Percentiles rank a stretch among this genome's conserved stretches.
Evolutionary conservation across 2,113 vertebrate species (phyloP).

Genomic region (Pollimyrus isidori): DNA sequence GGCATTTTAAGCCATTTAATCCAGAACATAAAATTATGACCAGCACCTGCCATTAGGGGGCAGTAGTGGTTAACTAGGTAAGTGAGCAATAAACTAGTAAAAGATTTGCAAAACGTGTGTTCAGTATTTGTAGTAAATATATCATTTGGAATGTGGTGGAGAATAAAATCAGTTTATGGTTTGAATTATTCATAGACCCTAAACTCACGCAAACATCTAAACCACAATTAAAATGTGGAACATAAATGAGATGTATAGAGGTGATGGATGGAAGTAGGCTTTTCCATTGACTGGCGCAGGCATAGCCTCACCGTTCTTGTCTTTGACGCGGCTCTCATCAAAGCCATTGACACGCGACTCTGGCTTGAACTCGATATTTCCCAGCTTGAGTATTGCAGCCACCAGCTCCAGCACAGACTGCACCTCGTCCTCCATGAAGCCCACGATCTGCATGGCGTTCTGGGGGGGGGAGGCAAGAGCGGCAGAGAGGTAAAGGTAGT

Average conservation of each 20-base stretch:
- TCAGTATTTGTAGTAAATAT: background rate
- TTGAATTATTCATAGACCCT: background rate
- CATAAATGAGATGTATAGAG: background rate
- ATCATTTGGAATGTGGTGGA: background rate
- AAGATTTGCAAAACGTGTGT: background rate
- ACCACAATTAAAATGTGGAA: background rate
- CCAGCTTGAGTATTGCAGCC: constrained; percentile 85
- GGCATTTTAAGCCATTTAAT: background rate
- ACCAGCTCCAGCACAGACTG: constrained; percentile 84
- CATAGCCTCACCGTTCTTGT: constrained; percentile 79
- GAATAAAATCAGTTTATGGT: background rate
- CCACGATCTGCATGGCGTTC: constrained; percentile 99
- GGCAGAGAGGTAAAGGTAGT: background rate
- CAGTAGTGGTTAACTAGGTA: constrained; percentile 29
- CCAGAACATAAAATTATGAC: background rate
- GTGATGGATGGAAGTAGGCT: background rate
- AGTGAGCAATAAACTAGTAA: background rate
- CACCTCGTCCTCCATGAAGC: constrained; percentile 90
- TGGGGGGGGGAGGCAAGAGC: constrained; percentile 27
- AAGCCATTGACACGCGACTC: constrained; percentile 88
- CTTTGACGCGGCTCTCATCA: constrained; percentile 94
- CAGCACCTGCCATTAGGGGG: constrained; percentile 45
- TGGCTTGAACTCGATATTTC: constrained; percentile 95
- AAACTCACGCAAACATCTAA: background rate
- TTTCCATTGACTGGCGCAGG: background rate